Evolutionary conservation across 1,140 invertebrate genomes (phyloP), one percentile per base, ranked within the genome.

Genomic region (Triops longicaudatus): DNA sequence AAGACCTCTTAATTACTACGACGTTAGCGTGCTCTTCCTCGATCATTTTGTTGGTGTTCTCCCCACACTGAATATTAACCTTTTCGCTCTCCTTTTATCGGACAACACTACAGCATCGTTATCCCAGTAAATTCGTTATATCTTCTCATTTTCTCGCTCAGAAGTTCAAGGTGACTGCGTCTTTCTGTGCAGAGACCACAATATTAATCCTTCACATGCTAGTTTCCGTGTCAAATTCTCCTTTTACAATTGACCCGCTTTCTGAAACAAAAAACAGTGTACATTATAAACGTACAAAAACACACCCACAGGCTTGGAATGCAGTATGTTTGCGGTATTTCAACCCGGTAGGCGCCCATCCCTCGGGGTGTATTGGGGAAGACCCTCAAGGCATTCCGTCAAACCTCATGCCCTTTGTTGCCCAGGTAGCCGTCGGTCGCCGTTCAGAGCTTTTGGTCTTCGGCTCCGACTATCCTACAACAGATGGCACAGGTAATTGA

Each of bases 281-380:
- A 37, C 31, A 2, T 37, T 37, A 37, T 37, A 37, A 37, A 37
- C 31, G 22, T 22, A 63, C 50, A 12, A 27, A 43, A 50, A 75
- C 78, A 73, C 5, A 44, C 22, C 71, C 84, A 71, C 81, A 92
- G 91, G 85, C 87, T 74, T 93, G 91, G 91, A 90, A 88, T 77
- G 88, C 92, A 26, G 90, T 94, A 82, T 72, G 71, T 17, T 85
- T 99, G 4, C 89, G 98, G 43, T 99, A 99, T 84, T 99, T 99
- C 84, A 99, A 99, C 87, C 98, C 98, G 6, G 96, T 99, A 63
- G 98, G 98, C 5, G 95, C 98, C 17, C 98, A 99, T 87, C 87
- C 89, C 63, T 94, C 92, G 73, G 98, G 97, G 0, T 84, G 89
- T 44, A 98, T 99, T 80, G 98, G 98, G 1, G 98, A 99, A 87